Conservation (phyloP, 1,140 invertebrate genomes). For the Anastatus disparis region DNA sequence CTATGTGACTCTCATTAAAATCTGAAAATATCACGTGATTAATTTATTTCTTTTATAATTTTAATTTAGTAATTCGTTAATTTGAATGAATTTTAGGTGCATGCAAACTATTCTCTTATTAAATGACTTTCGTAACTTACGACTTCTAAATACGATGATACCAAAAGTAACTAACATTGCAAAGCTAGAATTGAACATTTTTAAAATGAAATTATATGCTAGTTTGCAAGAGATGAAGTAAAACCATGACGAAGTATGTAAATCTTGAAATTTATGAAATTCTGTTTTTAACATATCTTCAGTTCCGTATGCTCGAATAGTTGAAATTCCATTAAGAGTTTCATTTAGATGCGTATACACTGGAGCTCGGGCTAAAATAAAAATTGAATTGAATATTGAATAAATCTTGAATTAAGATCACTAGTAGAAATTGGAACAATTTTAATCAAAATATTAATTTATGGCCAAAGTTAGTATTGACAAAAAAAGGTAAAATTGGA, state of each 20-base stretch:
- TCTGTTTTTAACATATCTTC: constrained; percentile 2
- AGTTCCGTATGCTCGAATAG: constrained; percentile 69
- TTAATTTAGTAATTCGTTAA: too few relatives aligned
- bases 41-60: too few relatives aligned
- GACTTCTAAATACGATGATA: constrained; percentile 61
- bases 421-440: too few relatives aligned
- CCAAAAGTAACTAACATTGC: constrained; percentile 78
- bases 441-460: too few relatives aligned
- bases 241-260: constrained; percentile 31
- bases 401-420: too few relatives aligned
- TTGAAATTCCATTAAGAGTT: constrained; percentile 74
- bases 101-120: too few relatives aligned
- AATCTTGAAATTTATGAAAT: constrained; percentile 30
- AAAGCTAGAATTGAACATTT: constrained; percentile 72
- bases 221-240: constrained; percentile 68
- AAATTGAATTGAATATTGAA: too few relatives aligned
- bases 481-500: too few relatives aligned
- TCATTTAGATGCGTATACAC: constrained; percentile 80
- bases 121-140: too few relatives aligned
- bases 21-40: constrained; percentile 46
- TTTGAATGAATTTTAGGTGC: too few relatives aligned
- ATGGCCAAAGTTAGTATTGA: too few relatives aligned
- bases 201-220: constrained; percentile 28
- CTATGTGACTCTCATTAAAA: constrained; percentile 67
- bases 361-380: constrained; percentile 77